Base-by-base conservation (phyloP, 2,797 vertebrate genomes). In the Lates japonicus region DNA sequence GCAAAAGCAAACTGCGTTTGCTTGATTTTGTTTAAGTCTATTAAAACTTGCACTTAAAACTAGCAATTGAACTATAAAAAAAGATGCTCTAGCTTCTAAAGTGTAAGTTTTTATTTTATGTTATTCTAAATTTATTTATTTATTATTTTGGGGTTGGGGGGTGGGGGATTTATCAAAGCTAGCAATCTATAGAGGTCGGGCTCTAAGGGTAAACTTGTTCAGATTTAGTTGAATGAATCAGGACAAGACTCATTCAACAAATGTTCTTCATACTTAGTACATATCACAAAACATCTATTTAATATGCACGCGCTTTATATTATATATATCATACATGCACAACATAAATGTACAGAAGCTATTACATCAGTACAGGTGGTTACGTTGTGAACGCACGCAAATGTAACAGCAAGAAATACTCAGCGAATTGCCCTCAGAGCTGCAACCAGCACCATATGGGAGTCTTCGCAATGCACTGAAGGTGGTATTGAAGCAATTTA, bases 401-500 rank as follows among this genome's bases (percentile, higher is more conserved):
- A 63, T 48, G 73, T 41, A n/a, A 12, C 39, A 74, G 41, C 14
- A 19, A 25, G 42, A 68, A 44, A 55, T 12, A 14, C 9, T 31
- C 49, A 74, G 75, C 39, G 77, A 58, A 37, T 20, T 39, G 0
- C 68, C 59, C 39, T n/a, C 51, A 57, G 73, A 55, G 49, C 73
- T 20, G 29, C 6, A 59, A 78, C 48, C n/a, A 5, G 4, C 61
- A 76, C 64, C 65, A 73, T 51, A 2, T 71, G 76, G 70, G 63
- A 73, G 62, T 63, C 62, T 71, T 69, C 74, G 79, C 58, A 82
- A 86, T 42, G 85, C 76, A 81, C 66, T 42, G 70, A 63, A 76
- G 78, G 72, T 64, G 74, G 79, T 76, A 88, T 90, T 83, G 84
- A 83, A 92, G 87, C 90, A 90, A 91, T 93, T 93, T 92, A 91